These are phyloP conservation scores for Daktulosphaira vitifoliae DNA, from an alignment of 1,140 invertebrate species.

Conservation along the genomic window DNA sequence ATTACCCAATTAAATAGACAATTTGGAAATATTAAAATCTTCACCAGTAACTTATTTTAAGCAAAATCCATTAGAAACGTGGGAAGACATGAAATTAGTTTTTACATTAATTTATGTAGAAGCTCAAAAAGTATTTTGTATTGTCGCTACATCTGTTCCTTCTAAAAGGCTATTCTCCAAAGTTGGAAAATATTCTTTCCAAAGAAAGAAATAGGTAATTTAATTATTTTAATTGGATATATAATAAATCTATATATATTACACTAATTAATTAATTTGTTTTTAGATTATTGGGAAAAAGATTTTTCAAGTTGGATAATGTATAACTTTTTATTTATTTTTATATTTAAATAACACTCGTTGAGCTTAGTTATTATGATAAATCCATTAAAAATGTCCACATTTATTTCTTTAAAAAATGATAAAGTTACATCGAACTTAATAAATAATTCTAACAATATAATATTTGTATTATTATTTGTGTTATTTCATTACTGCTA, in stretches of 20 bases:
- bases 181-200: conserved; percentile 37
- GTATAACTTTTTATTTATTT: background rate
- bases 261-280: background rate
- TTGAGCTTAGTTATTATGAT: background rate
- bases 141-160: conserved; percentile 42
- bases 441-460: too few relatives aligned
- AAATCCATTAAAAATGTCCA: too few relatives aligned
- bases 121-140: conserved; percentile 38
- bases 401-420: too few relatives aligned
- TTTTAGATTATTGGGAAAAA: conserved; percentile 3
- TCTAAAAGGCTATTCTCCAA: conserved; percentile 44
- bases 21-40: background rate
- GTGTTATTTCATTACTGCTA: too few relatives aligned
- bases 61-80: conserved; percentile 42
- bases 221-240: background rate
- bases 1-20: background rate
- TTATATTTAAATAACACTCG: background rate
- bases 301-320: background rate
- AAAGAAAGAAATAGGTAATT: conserved; percentile 31
- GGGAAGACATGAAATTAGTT: conserved; percentile 41
- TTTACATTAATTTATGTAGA: conserved; percentile 41
- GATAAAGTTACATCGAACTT: too few relatives aligned
- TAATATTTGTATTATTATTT: too few relatives aligned
- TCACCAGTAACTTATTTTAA: conserved; percentile 30
- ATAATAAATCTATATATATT: background rate